A percentile compares a stretch with the other conserved stretches of the same genome.
Evolutionary conservation across 2,797 vertebrate genomes (phyloP).

Genomic region (Chelon auratus): DNA sequence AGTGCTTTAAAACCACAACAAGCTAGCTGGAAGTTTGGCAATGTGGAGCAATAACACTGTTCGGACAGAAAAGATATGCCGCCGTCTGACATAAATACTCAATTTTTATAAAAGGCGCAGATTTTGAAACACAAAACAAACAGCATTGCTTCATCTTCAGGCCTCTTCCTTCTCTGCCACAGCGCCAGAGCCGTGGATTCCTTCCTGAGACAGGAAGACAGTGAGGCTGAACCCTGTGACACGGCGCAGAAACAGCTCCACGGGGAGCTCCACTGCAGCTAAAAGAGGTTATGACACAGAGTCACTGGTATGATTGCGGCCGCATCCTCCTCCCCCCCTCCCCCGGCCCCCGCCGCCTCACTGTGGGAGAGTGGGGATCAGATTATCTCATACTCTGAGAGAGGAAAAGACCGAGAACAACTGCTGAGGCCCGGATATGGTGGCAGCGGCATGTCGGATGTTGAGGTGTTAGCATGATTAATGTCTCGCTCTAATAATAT

Average conservation of each 20-base stretch:
- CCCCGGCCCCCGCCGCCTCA: constrained; percentile 21
- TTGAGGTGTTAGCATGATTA: constrained; percentile 56
- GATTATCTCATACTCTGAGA: constrained; percentile 66
- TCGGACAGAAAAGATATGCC: not conserved
- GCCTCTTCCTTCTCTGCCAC: not conserved
- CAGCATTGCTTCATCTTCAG: not conserved
- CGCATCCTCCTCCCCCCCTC: constrained; percentile 6
- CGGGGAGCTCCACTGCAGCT: constrained; percentile 59
- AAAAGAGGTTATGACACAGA: constrained; percentile 77
- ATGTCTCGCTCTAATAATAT: constrained; percentile 43
- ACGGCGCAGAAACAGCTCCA: constrained; percentile 45
- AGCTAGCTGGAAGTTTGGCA: constrained; percentile 3
- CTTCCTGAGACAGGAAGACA: constrained; percentile 57
- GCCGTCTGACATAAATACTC: not conserved
- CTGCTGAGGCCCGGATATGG: constrained; percentile 51
- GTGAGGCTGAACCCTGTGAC: constrained; percentile 69
- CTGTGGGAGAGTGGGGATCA: constrained; percentile 67
- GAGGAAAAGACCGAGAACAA: constrained; percentile 52
- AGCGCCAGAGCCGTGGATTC: constrained; percentile 3
- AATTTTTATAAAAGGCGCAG: not conserved
- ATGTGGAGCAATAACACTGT: not conserved
- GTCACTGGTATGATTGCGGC: constrained; percentile 53
- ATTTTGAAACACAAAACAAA: not conserved
- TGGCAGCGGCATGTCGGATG: constrained; percentile 22
- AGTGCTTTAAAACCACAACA: not conserved